Evolutionary conservation across 2,888 invertebrate genomes (phyloP).

Genomic region (Pseudeuparius sepicola): DNA sequence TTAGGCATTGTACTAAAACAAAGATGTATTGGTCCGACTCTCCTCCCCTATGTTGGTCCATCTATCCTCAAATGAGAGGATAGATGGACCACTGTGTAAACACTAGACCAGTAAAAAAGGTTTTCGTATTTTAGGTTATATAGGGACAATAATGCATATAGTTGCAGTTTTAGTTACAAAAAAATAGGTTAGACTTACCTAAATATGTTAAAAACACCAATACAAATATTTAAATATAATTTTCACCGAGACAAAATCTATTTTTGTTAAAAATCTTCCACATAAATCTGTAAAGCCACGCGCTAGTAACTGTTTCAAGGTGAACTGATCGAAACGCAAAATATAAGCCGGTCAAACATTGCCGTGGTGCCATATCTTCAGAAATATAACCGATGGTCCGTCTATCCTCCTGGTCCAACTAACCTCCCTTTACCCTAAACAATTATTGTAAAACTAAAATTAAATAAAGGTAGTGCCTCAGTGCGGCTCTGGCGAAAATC

Average conservation of each 20-base stretch:
- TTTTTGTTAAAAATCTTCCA: constrained; percentile 11
- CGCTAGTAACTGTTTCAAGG: constrained; percentile 7
- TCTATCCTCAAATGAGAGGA: too few species aligned
- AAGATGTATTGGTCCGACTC: constrained; percentile 1
- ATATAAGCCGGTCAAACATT: constrained; percentile 1
- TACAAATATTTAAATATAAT: constrained; percentile 6
- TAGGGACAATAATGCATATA: constrained; percentile 2
- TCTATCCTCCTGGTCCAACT: too few species aligned
- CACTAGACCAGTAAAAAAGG: too few species aligned
- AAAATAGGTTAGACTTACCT: constrained; percentile 5
- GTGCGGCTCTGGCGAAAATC: too few species aligned
- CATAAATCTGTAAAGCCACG: constrained; percentile 6
- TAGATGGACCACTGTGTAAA: too few species aligned
- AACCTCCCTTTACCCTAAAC: too few species aligned
- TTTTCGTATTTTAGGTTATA: constrained; percentile 2
- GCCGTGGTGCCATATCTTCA: constrained; percentile 2
- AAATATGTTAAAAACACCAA: constrained; percentile 9
- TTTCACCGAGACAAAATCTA: constrained; percentile 6
- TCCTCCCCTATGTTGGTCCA: constrained; percentile 4
- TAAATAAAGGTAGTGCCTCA: too few species aligned
- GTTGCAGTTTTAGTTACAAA: constrained; percentile 4
- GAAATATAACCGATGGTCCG: constrained; percentile 6
- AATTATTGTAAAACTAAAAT: too few species aligned
- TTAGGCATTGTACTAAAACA: constrained; percentile 10
- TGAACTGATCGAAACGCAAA: constrained; percentile 9